A percentile compares a stretch with the other conserved stretches of the same genome.
Conservation (phyloP, 2,797 vertebrate genomes). For the Saxicola maurus region DNA sequence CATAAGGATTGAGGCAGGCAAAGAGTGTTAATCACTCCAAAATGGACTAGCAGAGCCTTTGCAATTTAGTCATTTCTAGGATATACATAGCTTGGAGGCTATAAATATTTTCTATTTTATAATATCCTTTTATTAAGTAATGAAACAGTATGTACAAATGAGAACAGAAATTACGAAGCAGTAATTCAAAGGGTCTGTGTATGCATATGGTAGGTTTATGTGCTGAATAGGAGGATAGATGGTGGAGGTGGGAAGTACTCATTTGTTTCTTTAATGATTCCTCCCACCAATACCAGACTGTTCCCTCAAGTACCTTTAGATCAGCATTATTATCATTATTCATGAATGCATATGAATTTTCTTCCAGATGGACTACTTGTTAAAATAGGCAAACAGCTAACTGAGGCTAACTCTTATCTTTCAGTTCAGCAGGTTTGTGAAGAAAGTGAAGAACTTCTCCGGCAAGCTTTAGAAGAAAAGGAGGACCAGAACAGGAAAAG, state of each 20-base stretch:
- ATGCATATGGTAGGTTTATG: neutral
- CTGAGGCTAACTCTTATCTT: constrained; percentile 11
- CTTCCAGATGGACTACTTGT: constrained; percentile 27
- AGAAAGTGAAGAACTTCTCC: constrained; percentile 78
- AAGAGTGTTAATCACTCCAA: neutral
- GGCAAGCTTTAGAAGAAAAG: constrained; percentile 74
- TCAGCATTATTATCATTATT: constrained; percentile 3
- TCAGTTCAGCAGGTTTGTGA: constrained; percentile 85
- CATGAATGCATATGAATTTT: neutral
- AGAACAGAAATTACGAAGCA: neutral
- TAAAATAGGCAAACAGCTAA: constrained; percentile 9
- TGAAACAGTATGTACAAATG: neutral
- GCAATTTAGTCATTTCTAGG: neutral
- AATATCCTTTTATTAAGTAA: neutral
- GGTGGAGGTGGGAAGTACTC: neutral
- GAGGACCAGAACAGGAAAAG: constrained; percentile 76
- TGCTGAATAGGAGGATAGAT: neutral
- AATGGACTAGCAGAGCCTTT: neutral
- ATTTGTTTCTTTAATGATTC: constrained; percentile 32
- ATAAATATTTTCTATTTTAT: neutral
- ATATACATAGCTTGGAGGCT: neutral
- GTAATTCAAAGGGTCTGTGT: neutral
- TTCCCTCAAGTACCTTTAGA: constrained; percentile 27
- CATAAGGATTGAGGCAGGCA: neutral
- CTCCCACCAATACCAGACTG: constrained; percentile 37